Evolutionary conservation across 2,888 invertebrate species (phyloP).

Genomic region (Dryobota labecula): DNA sequence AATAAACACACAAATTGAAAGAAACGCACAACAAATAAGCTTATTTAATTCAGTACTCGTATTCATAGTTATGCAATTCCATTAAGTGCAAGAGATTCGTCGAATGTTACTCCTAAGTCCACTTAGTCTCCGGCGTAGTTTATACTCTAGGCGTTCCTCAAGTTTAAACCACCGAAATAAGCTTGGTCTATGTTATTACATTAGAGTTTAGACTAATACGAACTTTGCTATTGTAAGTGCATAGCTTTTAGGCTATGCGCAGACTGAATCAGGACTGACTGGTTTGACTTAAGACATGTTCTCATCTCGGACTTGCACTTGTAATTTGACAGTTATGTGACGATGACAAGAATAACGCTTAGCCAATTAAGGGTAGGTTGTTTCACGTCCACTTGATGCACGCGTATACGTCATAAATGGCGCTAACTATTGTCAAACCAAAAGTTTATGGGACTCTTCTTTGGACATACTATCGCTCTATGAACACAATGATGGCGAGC

Average conservation of each 20-base stretch:
- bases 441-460: not conserved
- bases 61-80: constrained; percentile 38
- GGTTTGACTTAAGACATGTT: not conserved
- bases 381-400: too few relatives aligned
- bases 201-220: constrained; percentile 17
- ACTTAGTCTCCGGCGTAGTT: constrained; percentile 50
- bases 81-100: constrained; percentile 34
- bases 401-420: too few relatives aligned
- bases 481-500: not conserved
- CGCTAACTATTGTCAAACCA: too few relatives aligned
- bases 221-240: constrained; percentile 19
- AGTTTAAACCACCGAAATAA: constrained; percentile 51
- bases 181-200: constrained; percentile 23
- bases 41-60: constrained; percentile 24
- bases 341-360: not conserved
- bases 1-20: constrained; percentile 4
- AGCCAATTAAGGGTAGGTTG: not conserved
- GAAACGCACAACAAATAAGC: constrained; percentile 8
- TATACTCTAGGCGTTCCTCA: constrained; percentile 17
- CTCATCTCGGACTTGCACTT: not conserved
- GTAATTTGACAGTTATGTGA: not conserved
- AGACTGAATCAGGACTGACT: not conserved
- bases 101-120: constrained; percentile 46
- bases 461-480: not conserved
- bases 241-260: not conserved